Conservation (phyloP, 2,797 vertebrate genomes). For the Chelidonichthys spinosus region DNA sequence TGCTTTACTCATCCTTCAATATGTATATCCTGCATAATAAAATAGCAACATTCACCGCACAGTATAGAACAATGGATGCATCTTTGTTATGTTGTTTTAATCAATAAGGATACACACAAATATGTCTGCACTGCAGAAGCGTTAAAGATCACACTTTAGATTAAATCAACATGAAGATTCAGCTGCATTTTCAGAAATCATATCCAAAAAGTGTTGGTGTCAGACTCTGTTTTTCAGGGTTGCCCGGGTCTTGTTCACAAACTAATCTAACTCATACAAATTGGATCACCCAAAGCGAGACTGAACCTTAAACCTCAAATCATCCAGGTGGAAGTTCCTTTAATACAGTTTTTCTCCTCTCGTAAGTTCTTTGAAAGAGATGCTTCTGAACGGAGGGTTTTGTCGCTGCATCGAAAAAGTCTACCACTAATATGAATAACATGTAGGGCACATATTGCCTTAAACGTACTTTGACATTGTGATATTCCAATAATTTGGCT, state of each 20-base stretch:
- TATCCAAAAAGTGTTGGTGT: background rate
- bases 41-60: background rate
- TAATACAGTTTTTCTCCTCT: background rate
- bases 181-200: slow-evolving; percentile 12
- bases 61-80: background rate
- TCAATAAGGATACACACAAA: background rate
- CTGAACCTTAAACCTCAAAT: background rate
- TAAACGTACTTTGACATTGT: slow-evolving; percentile 55
- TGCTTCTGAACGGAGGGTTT: background rate
- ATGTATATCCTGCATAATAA: background rate
- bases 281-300: background rate
- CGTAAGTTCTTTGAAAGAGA: slow-evolving; percentile 15
- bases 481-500: slow-evolving; percentile 72
- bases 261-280: background rate
- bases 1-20: too few relatives aligned
- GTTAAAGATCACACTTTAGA: background rate
- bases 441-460: slow-evolving; percentile 49
- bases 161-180: slow-evolving; percentile 6
- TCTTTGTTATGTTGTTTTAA: background rate
- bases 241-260: slow-evolving; percentile 6
- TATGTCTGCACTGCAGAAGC: background rate
- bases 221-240: background rate
- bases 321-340: background rate
- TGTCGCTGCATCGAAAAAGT: slow-evolving; percentile 14
- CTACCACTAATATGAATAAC: slow-evolving; percentile 39